Base-by-base conservation (phyloP, 2,888 invertebrate species). In the Xanthorhoe designata region DNA sequence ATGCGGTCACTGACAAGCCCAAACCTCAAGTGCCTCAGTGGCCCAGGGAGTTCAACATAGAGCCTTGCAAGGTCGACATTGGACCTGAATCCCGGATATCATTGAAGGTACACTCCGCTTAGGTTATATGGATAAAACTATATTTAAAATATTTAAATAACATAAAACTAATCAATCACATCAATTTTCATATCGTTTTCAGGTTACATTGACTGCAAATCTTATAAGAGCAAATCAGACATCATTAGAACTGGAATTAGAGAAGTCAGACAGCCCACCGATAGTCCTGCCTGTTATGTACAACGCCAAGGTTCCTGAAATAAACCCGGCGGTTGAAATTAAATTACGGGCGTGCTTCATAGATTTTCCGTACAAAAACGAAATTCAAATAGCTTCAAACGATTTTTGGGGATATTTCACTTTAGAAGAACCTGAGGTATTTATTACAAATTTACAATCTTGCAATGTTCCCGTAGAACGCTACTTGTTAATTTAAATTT, bases 171-270 rank as follows among this genome's bases (percentile, higher is more conserved):
- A 42, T 42, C 2, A 42, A 42, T 42, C 13, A 13, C 38, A 42
- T 13, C 13, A 42, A 42, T 42, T 13, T 42, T 42, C 13, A 47
- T 47, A 45, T 49, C 38, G 38, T 56, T 68, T 63, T 60, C 73
- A 95, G 95, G 83, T 96, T 1, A 91, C 90, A 9, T 81, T 95
- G 52, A 92, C 90, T 2, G 94, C 95, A 0, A 95, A 95, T 75
- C 78, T 92, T 47, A 81, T 88, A n/a, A 85, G 95, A 75, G 83
- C 85, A 0, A 89, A 90, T 73, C 84, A 88, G 56, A 94, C 93
- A 0, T 84, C 81, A 1, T 76, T 96, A 6, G 91, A 94, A 68
- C 81, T 95, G 19, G 92, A 94, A 64, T 86, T 95, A 78, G 95
- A 95, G 82, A 94, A 94, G 64, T 94, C 94, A 0, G 94, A 94